Base-by-base conservation (phyloP, 2,113 vertebrate species). In the Sprattus sprattus region DNA sequence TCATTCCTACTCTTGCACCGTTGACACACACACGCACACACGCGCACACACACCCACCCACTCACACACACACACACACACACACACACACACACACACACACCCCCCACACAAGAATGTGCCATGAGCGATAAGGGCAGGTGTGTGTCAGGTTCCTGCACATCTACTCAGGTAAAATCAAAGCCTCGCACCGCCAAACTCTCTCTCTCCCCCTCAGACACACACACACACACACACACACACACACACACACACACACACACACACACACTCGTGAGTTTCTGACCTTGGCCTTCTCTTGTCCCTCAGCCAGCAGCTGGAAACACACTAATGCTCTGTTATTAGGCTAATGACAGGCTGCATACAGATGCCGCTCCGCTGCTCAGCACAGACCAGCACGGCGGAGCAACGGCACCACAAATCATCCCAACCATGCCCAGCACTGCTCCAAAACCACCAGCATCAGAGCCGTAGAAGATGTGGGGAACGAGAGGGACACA, bases 301-400 rank as follows among this genome's bases (percentile, higher is more conserved):
- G 71, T 78, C 10, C 28, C 10, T 44, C 11, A 4, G 71, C 28
- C 71, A 44, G 71, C 71, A 78, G 71, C 71, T 78, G 71, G 71
- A 78, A 15, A 13, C 28, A 3, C 64, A 39, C 71, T 78, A 78
- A 78, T 78, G 71, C 64, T 78, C 71, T 78, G 71, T 78, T 78
- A 78, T 78, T 32, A 32, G 71, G 32, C 71, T 78, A 78, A 78
- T 78, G 71, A 78, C 71, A 78, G 71, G 71, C 71, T 78, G 71
- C 71, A 78, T 44, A 39, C 71, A 78, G 71, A 78, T 78, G 64
- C 64, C 28, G 71, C 71, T 60, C 71, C 4, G 10, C 25, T 15
- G 28, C 9, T 3, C 71, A 28, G 13, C 11, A 10, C 28, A 39
- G 20, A 20, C 22, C 5, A 6, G 0, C 11, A 15, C 25, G 2